Conservation (phyloP, 2,797 vertebrate genomes). For the Enteromius argenteus region DNA sequence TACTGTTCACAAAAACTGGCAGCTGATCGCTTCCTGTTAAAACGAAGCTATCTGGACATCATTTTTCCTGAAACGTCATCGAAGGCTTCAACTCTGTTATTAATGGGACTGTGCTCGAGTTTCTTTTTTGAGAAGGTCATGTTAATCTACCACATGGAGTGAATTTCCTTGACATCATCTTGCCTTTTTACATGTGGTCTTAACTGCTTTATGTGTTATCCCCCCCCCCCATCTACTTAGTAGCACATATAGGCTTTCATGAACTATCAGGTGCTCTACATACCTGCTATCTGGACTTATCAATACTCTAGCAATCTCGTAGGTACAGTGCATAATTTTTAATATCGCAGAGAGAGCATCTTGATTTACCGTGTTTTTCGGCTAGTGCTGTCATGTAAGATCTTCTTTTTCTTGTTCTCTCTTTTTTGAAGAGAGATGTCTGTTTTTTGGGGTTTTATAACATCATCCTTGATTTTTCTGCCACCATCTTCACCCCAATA, state of each 20-base stretch:
- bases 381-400: conserved; percentile 16
- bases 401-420: conserved; percentile 25
- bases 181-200: conserved; percentile 44
- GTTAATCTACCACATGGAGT: conserved; percentile 22
- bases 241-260: conserved; percentile 23
- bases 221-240: background rate
- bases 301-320: conserved; percentile 9
- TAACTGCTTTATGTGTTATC: conserved; percentile 14
- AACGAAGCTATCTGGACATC: conserved; percentile 75
- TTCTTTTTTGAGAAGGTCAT: conserved; percentile 21
- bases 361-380: conserved; percentile 33
- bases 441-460: conserved; percentile 13
- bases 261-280: background rate
- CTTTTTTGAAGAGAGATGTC: conserved; percentile 38
- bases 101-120: conserved; percentile 30
- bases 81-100: conserved; percentile 39
- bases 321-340: conserved; percentile 12
- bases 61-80: conserved; percentile 38
- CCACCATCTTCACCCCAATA: conserved; percentile 30
- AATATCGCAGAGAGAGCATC: conserved; percentile 15
- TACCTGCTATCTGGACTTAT: conserved; percentile 24
- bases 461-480: conserved; percentile 17
- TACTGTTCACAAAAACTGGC: conserved; percentile 65
- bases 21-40: conserved; percentile 72
- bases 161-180: conserved; percentile 26